Evolutionary conservation across 2,113 vertebrate genomes (phyloP).

Genomic region (Phrynosoma blainvillii): DNA sequence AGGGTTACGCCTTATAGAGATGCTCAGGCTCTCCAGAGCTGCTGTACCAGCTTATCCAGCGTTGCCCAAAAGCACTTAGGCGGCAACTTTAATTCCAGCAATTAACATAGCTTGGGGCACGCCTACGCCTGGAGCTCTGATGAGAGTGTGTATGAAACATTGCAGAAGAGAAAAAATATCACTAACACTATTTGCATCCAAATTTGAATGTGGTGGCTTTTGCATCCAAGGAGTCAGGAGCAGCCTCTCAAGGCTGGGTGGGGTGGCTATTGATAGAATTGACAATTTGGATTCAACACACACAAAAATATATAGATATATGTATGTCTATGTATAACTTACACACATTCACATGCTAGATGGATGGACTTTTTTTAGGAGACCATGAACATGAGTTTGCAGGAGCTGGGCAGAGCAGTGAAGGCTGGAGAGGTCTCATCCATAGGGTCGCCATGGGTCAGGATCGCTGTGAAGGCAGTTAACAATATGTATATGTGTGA

Average conservation of each 20-base stretch:
- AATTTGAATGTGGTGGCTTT: background rate
- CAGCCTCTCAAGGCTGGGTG: background rate
- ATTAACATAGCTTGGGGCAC: conserved; percentile 54
- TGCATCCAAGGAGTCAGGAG: background rate
- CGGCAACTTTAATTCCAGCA: conserved; percentile 66
- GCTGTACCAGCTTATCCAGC: conserved; percentile 35
- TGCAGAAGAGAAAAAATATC: conserved; percentile 12
- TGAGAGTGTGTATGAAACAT: conserved; percentile 34
- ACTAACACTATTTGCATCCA: background rate
- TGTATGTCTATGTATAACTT: too few relatives aligned
- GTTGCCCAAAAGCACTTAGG: conserved; percentile 23
- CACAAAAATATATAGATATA: too few relatives aligned
- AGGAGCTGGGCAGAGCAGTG: too few relatives aligned
- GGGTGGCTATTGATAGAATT: background rate
- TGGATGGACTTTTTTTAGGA: too few relatives aligned
- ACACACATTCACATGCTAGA: too few relatives aligned
- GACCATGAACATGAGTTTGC: too few relatives aligned
- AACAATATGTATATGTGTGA: too few relatives aligned
- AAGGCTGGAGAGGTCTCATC: too few relatives aligned
- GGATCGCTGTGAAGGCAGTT: too few relatives aligned
- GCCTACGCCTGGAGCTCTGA: conserved; percentile 66
- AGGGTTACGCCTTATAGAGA: conserved; percentile 36
- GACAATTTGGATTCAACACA: too few relatives aligned
- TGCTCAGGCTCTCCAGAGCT: conserved; percentile 31
- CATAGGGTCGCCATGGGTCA: too few relatives aligned